A percentile compares a stretch with the other conserved stretches of the same genome.
Conservation (phyloP, 2,888 invertebrate species). For the Epicampocera succincta region DNA sequence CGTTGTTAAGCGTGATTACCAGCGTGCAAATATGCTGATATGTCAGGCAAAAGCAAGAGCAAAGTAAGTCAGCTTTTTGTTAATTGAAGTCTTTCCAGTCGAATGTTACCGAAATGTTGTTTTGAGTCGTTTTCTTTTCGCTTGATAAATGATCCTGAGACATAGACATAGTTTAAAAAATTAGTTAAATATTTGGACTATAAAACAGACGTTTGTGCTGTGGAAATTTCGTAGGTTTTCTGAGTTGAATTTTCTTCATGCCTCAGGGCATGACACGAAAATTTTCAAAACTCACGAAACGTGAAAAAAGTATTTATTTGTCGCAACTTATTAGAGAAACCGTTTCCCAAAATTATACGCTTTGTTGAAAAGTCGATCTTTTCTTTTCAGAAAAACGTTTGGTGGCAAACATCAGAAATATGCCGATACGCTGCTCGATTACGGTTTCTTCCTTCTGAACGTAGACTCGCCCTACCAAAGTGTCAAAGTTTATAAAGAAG, state of each 20-base stretch:
- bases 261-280: too few relatives aligned
- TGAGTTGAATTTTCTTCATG: too few relatives aligned
- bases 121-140: too few relatives aligned
- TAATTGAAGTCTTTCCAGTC: not conserved
- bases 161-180: too few relatives aligned
- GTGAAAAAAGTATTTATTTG: too few relatives aligned
- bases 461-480: slow-evolving; percentile 92
- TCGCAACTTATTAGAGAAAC: too few relatives aligned
- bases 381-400: slow-evolving; percentile 80
- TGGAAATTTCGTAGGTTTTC: too few relatives aligned
- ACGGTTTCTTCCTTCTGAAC: slow-evolving; percentile 94
- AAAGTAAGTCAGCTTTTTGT: slow-evolving; percentile 73
- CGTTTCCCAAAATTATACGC: not conserved
- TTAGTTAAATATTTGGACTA: too few relatives aligned
- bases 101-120: too few relatives aligned
- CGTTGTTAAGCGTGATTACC: slow-evolving; percentile 93
- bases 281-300: too few relatives aligned
- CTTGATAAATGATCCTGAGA: too few relatives aligned
- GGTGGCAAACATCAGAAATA: slow-evolving; percentile 89
- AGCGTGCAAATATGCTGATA: slow-evolving; percentile 90
- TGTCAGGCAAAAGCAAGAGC: slow-evolving; percentile 88
- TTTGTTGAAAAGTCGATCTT: not conserved
- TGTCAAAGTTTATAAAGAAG: slow-evolving; percentile 91
- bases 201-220: too few relatives aligned
- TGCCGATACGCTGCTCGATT: slow-evolving; percentile 92